A percentile compares a stretch with the other conserved stretches of the same genome.
Evolutionary conservation across 2,888 invertebrate species (phyloP).

Genomic region (Nomada fabriciana): DNA sequence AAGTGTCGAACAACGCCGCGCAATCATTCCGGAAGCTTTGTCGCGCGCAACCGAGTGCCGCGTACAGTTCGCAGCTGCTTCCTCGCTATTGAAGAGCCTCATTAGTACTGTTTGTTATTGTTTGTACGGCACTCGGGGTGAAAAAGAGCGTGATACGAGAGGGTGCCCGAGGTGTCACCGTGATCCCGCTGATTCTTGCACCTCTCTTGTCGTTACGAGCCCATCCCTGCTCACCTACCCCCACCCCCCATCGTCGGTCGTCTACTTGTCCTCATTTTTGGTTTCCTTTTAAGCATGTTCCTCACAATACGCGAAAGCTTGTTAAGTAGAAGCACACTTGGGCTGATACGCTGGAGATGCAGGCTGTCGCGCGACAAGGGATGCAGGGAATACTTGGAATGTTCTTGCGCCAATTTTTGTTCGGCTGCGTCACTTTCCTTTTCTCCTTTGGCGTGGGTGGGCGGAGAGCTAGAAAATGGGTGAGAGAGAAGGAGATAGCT

Average conservation of each 20-base stretch:
- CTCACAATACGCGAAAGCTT: slow-evolving; percentile 83
- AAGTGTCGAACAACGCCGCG: slow-evolving; percentile 67
- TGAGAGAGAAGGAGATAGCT: no score
- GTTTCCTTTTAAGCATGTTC: slow-evolving; percentile 84
- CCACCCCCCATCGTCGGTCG: slow-evolving; percentile 50
- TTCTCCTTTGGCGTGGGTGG: no score
- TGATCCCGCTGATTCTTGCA: slow-evolving; percentile 84
- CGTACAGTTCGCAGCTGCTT: slow-evolving; percentile 62
- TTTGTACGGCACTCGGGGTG: slow-evolving; percentile 79
- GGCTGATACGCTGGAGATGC: slow-evolving; percentile 75
- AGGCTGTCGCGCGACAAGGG: slow-evolving; percentile 59
- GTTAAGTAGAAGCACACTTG: slow-evolving; percentile 83
- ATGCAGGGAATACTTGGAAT: slow-evolving; percentile 34
- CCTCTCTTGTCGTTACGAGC: slow-evolving; percentile 71
- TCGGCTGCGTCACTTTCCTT: background rate
- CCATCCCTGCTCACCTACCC: slow-evolving; percentile 45
- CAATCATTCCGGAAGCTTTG: slow-evolving; percentile 73
- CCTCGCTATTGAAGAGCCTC: slow-evolving; percentile 83
- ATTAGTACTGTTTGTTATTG: slow-evolving; percentile 84
- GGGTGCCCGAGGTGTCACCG: slow-evolving; percentile 83
- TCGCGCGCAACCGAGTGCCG: slow-evolving; percentile 68
- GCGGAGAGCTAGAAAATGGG: no score
- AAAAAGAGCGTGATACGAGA: slow-evolving; percentile 81
- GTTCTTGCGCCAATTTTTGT: slow-evolving; percentile 58
- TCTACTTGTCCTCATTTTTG: slow-evolving; percentile 84